phyloP scores from a whole-genome alignment of 2,888 invertebrate genomes.

The Notocelia uddmanniana region DNA sequence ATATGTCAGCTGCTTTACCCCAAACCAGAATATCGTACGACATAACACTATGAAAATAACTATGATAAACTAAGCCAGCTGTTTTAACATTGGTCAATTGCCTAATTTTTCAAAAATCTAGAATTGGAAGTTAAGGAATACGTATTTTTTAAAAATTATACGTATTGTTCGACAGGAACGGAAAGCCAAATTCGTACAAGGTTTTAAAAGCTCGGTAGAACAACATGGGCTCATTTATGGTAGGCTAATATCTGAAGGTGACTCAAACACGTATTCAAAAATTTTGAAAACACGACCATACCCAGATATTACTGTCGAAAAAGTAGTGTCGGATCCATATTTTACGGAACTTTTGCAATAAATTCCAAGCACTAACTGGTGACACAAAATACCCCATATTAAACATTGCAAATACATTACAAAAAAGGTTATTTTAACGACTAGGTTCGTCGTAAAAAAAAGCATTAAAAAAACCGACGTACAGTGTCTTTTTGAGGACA shows the following conservation, averaged over 20 bases:
- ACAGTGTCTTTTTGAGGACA: too few relatives aligned
- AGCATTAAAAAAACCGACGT: too few relatives aligned
- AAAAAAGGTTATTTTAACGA: too few relatives aligned
- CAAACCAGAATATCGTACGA: too few relatives aligned
- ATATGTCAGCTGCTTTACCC: too few relatives aligned
- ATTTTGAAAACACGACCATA: constrained; percentile 30
- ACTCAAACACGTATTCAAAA: constrained; percentile 24
- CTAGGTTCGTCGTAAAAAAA: too few relatives aligned
- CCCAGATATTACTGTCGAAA: too few relatives aligned
- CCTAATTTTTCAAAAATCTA: too few relatives aligned
- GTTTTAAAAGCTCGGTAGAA: constrained; percentile 37
- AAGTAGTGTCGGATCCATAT: constrained; percentile 45
- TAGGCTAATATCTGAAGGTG: constrained; percentile 35
- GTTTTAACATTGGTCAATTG: too few relatives aligned
- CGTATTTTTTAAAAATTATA: constrained; percentile 34
- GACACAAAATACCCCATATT: constrained; percentile 35
- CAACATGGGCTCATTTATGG: too few relatives aligned
- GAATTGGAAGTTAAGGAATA: constrained; percentile 4
- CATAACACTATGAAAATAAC: too few relatives aligned
- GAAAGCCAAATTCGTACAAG: constrained; percentile 30
- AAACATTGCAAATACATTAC: not conserved
- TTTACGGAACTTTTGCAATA: constrained; percentile 39
- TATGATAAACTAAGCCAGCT: too few relatives aligned
- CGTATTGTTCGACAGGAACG: constrained; percentile 29
- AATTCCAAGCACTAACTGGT: constrained; percentile 28